Evolutionary conservation across 2,888 invertebrate species (phyloP).

Genomic region (Scaptomyza tumidula): DNA sequence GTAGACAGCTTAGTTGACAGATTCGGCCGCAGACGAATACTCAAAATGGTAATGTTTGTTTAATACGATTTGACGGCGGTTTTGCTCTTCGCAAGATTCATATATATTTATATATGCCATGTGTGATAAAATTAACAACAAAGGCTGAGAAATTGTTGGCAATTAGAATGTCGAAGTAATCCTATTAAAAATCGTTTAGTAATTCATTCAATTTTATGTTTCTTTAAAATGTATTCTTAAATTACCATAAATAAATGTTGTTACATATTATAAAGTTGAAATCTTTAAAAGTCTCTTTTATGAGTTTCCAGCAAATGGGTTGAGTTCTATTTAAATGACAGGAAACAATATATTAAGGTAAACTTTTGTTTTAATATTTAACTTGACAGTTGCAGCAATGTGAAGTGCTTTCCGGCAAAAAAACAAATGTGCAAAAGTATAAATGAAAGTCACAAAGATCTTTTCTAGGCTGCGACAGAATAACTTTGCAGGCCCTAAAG

Average conservation of each 20-base stretch:
- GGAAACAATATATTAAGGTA: slow-evolving; percentile 22
- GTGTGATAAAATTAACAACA: not conserved
- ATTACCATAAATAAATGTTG: too few relatives aligned
- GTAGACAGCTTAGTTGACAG: slow-evolving; percentile 63
- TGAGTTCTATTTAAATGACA: slow-evolving; percentile 19
- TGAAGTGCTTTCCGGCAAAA: too few relatives aligned
- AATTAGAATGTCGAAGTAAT: not conserved
- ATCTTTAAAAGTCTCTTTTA: too few relatives aligned
- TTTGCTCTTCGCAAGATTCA: slow-evolving; percentile 5
- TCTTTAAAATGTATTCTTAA: too few relatives aligned
- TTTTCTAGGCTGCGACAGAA: slow-evolving; percentile 8
- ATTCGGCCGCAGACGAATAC: slow-evolving; percentile 51
- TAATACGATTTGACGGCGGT: slow-evolving; percentile 44
- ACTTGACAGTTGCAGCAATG: slow-evolving; percentile 32
- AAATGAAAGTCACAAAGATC: slow-evolving; percentile 69
- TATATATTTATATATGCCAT: not conserved
- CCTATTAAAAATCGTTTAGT: not conserved
- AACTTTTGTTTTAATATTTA: slow-evolving; percentile 42
- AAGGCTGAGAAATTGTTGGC: not conserved
- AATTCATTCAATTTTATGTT: not conserved
- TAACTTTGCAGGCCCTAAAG: slow-evolving; percentile 61
- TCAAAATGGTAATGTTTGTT: slow-evolving; percentile 41
- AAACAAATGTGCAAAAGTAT: slow-evolving; percentile 49
- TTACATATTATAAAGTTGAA: too few relatives aligned
- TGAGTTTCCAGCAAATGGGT: not conserved